Evolutionary conservation across 2,888 invertebrate species (phyloP).

Genomic region (Cryptus armator): DNA sequence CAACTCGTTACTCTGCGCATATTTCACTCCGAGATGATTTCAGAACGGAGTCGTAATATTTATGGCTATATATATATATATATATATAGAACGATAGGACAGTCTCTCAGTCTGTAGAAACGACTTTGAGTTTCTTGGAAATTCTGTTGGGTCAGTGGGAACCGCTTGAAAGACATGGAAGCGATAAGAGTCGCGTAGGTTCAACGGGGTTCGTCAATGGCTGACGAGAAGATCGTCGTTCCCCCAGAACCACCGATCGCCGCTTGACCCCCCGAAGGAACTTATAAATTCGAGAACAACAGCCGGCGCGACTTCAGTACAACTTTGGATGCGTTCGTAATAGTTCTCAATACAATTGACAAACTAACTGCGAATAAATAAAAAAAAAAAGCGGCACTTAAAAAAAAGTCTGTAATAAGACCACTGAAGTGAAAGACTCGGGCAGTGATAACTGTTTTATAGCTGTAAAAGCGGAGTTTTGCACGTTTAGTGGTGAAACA

Average conservation of each 20-base stretch:
- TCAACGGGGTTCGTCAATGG: slow-evolving; percentile 65
- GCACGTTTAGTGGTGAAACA: slow-evolving; percentile 3
- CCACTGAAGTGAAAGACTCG: not conserved
- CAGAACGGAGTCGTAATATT: not conserved
- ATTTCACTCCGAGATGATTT: slow-evolving; percentile 13
- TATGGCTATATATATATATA: not conserved
- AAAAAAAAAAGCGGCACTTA: not conserved
- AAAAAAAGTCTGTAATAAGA: not conserved
- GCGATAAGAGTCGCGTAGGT: slow-evolving; percentile 55
- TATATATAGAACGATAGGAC: too few relatives aligned
- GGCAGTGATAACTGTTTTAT: not conserved
- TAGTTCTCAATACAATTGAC: slow-evolving; percentile 4
- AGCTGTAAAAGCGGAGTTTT: not conserved
- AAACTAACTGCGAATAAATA: not conserved
- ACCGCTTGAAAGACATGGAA: slow-evolving; percentile 48
- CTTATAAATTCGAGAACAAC: slow-evolving; percentile 71
- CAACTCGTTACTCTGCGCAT: not conserved
- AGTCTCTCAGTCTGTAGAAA: slow-evolving; percentile 11
- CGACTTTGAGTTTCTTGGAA: slow-evolving; percentile 28
- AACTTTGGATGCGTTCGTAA: slow-evolving; percentile 50
- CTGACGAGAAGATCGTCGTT: slow-evolving; percentile 42
- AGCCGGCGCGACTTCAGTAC: slow-evolving; percentile 57
- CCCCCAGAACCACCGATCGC: slow-evolving; percentile 5
- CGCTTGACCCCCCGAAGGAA: slow-evolving; percentile 46
- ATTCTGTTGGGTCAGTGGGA: slow-evolving; percentile 54